A percentile compares a stretch with the other conserved stretches of the same genome.
Evolutionary conservation across 2,888 invertebrate genomes (phyloP).

Genomic region (Tortricodes alternella): DNA sequence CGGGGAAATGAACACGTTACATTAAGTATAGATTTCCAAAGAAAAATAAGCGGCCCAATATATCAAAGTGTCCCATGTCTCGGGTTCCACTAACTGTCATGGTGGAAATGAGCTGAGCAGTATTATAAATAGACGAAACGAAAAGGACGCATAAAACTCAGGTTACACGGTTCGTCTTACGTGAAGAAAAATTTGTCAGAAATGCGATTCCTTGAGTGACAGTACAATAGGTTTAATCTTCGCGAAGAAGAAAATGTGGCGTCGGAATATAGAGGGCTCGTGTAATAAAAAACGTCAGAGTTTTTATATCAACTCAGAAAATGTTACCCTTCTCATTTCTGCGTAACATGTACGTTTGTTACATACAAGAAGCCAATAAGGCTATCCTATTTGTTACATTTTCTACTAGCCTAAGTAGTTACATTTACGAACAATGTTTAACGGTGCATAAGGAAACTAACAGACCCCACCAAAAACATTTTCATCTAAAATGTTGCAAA

Average conservation of each 20-base stretch:
- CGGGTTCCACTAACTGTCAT: constrained; percentile 60
- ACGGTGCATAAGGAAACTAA: too few relatives aligned
- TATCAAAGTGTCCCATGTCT: constrained; percentile 41
- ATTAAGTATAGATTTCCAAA: constrained; percentile 3
- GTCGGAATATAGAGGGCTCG: constrained; percentile 46
- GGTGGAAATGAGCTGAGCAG: constrained; percentile 57
- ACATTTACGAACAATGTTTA: too few relatives aligned
- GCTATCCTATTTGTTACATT: too few relatives aligned
- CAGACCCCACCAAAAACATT: too few relatives aligned
- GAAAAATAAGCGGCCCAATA: constrained; percentile 28
- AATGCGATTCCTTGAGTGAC: constrained; percentile 72
- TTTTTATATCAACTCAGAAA: constrained; percentile 27
- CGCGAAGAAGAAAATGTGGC: constrained; percentile 60
- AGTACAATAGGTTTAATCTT: constrained; percentile 75
- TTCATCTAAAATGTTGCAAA: too few relatives aligned
- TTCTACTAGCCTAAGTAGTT: too few relatives aligned
- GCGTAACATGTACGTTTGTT: background rate
- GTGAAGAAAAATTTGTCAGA: constrained; percentile 66
- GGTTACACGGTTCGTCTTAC: constrained; percentile 62
- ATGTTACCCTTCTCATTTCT: background rate
- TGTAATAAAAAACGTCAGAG: constrained; percentile 42
- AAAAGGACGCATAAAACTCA: constrained; percentile 57
- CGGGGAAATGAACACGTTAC: background rate
- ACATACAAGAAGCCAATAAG: too few relatives aligned
- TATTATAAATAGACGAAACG: constrained; percentile 67